Evolutionary conservation across 2,797 vertebrate genomes (phyloP).

Genomic region (Coregonus ussuriensis): DNA sequence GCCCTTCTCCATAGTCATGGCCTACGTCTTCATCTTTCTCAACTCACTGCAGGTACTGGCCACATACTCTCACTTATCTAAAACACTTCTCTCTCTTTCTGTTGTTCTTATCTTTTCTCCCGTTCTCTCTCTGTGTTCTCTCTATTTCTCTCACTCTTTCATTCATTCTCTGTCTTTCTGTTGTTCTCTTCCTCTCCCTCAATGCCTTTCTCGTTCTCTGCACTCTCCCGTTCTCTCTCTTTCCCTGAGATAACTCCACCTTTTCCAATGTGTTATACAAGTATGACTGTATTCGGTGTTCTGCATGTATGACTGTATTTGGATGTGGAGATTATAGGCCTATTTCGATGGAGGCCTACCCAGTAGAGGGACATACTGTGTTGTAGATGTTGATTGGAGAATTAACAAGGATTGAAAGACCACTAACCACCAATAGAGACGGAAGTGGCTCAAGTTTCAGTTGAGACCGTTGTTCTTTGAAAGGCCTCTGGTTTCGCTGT

Average conservation of each 20-base stretch:
- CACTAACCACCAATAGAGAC: neutral
- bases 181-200: neutral
- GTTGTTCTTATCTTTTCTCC: neutral
- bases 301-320: neutral
- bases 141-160: neutral
- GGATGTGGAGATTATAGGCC: neutral
- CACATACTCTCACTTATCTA: neutral
- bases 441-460: neutral
- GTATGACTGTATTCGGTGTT: neutral
- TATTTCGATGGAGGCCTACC: neutral
- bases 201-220: neutral
- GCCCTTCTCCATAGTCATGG: constrained; percentile 78
- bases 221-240: neutral
- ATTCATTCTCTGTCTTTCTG: neutral
- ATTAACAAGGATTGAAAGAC: neutral
- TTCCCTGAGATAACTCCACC: neutral
- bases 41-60: constrained; percentile 80
- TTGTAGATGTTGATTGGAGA: neutral
- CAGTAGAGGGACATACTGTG: neutral
- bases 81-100: neutral
- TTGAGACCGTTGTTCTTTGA: constrained; percentile 5
- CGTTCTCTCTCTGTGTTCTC: neutral
- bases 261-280: neutral
- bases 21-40: constrained; percentile 80
- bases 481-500: constrained; percentile 21